Evolutionary conservation across 1,140 invertebrate genomes (phyloP).

Genomic region (Eriocheir sinensis): DNA sequence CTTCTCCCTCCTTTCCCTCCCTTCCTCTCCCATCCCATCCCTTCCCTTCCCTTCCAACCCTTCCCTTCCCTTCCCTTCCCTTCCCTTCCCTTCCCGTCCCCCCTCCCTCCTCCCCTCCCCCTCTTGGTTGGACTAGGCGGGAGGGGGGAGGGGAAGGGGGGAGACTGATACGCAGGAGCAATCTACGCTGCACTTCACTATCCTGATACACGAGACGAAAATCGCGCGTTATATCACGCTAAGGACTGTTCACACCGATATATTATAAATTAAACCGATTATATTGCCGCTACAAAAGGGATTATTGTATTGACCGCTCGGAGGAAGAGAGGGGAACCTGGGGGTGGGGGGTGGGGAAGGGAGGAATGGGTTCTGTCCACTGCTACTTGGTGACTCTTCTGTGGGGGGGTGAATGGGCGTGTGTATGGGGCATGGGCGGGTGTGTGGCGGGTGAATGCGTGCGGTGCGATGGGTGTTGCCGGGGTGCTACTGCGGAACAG

Average conservation of each 20-base stretch:
- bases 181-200: not conserved
- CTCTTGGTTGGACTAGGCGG: too few relatives aligned
- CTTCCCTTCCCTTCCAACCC: not conserved
- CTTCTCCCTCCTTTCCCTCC: not conserved
- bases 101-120: too few relatives aligned
- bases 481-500: too few relatives aligned
- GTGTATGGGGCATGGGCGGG: not conserved
- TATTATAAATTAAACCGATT: slow-evolving; percentile 27
- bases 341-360: too few relatives aligned
- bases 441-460: too few relatives aligned
- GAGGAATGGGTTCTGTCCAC: not conserved
- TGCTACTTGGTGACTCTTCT: too few relatives aligned
- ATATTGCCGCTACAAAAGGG: slow-evolving; percentile 2
- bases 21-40: not conserved
- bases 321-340: not conserved
- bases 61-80: not conserved
- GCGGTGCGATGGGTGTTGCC: too few relatives aligned
- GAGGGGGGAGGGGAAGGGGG: not conserved
- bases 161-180: not conserved
- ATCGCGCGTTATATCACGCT: not conserved
- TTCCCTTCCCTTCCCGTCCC: too few relatives aligned
- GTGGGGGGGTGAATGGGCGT: not conserved
- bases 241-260: slow-evolving; percentile 6
- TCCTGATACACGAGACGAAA: slow-evolving; percentile 14
- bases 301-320: not conserved